A percentile compares a stretch with the other conserved stretches of the same genome.
Evolutionary conservation across 1,140 invertebrate genomes (phyloP).

Genomic region (Antheraea mylitta): DNA sequence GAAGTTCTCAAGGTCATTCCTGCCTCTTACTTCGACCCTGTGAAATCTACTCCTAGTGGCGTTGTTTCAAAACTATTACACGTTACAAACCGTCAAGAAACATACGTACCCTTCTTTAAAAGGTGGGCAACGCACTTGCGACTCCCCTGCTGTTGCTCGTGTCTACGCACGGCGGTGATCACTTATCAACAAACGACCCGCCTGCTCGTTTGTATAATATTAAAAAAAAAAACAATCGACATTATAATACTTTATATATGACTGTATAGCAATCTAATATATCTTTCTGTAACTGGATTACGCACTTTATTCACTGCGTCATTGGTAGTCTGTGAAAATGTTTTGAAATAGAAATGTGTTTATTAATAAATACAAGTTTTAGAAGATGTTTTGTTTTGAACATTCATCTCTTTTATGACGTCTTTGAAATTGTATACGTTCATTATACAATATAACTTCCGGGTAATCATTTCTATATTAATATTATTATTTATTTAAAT

Average conservation of each 20-base stretch:
- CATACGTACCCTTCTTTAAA: too few species aligned
- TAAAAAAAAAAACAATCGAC: too few species aligned
- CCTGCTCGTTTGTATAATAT: not conserved
- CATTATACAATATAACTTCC: not conserved
- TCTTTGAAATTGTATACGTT: not conserved
- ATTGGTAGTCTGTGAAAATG: not conserved
- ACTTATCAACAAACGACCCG: too few species aligned
- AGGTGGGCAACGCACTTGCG: too few species aligned
- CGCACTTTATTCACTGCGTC: not conserved
- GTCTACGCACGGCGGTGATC: too few species aligned
- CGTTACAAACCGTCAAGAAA: too few species aligned
- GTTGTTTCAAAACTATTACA: too few species aligned
- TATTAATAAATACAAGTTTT: not conserved
- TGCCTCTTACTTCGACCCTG: too few species aligned
- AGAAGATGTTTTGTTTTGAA: not conserved
- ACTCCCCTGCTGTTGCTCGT: too few species aligned
- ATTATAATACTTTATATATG: not conserved
- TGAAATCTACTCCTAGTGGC: too few species aligned
- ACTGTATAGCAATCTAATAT: not conserved
- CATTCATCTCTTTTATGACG: not conserved
- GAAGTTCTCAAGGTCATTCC: too few species aligned
- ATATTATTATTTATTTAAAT: not conserved
- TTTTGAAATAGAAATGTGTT: conserved; percentile 4
- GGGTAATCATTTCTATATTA: not conserved
- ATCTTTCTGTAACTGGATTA: not conserved